Percentiles rank a stretch among this genome's conserved stretches.
Evolutionary conservation across 2,888 invertebrate species (phyloP).

Genomic region (Harmothoe impar): DNA sequence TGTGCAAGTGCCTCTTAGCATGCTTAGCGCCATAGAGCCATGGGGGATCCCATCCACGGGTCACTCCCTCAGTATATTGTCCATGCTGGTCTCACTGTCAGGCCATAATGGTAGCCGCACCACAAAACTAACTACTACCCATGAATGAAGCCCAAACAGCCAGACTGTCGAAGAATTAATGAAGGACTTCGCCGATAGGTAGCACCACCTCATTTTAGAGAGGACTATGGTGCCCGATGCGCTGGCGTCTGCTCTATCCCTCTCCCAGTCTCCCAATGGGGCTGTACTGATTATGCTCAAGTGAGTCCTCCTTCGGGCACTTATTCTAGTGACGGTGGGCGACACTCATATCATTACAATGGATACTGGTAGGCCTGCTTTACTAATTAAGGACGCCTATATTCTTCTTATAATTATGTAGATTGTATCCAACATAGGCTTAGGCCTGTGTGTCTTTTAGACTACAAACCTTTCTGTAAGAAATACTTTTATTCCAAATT

Average conservation of each 20-base stretch:
- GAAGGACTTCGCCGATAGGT: conserved; percentile 14
- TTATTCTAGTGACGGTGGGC: conserved; percentile 23
- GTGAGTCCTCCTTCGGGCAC: neutral
- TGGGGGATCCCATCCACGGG: neutral
- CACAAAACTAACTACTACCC: neutral
- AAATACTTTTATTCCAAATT: conserved; percentile 15
- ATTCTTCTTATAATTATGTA: neutral
- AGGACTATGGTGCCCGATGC: neutral
- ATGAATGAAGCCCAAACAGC: neutral
- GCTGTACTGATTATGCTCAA: conserved; percentile 16
- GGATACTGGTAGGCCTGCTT: conserved; percentile 3
- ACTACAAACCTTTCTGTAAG: neutral
- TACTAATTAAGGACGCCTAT: neutral
- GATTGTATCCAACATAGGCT: conserved; percentile 13
- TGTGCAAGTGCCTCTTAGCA: conserved; percentile 35
- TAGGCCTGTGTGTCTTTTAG: conserved; percentile 11
- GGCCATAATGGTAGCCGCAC: neutral
- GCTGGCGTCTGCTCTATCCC: neutral
- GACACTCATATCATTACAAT: conserved; percentile 13
- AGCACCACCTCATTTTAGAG: neutral
- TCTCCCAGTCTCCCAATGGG: neutral
- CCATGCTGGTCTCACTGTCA: conserved; percentile 13
- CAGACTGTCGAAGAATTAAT: neutral
- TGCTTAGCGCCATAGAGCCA: conserved; percentile 10
- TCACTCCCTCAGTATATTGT: neutral